A percentile compares a stretch with the other conserved stretches of the same genome.
Conservation (phyloP, 2,113 vertebrate genomes). For the Planiliza haematocheilus region DNA sequence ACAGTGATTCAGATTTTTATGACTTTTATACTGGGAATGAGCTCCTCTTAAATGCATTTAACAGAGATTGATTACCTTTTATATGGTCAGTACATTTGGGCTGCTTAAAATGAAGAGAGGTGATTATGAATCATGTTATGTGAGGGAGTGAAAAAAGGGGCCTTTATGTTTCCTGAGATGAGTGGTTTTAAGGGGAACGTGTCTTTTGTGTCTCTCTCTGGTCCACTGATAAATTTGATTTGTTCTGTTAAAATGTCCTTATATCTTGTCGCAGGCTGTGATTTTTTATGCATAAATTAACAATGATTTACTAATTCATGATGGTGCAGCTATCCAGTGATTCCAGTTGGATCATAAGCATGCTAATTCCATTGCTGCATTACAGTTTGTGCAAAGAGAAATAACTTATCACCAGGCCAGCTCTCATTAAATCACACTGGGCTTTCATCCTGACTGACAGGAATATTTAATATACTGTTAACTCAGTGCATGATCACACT, state of each 20-base stretch:
- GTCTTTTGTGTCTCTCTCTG: no score
- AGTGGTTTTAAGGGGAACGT: not conserved
- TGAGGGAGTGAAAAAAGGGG: constrained; percentile 23
- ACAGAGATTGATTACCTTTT: constrained; percentile 20
- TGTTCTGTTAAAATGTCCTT: constrained; percentile 15
- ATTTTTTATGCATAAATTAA: constrained; percentile 44
- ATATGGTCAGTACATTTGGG: constrained; percentile 7
- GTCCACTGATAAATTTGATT: no score
- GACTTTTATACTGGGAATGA: constrained; percentile 9
- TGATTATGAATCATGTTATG: constrained; percentile 20
- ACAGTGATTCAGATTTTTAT: not conserved
- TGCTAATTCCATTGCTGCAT: not conserved
- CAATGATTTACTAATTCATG: constrained; percentile 19
- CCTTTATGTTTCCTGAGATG: not conserved
- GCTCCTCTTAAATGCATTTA: no score
- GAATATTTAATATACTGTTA: not conserved
- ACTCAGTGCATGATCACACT: no score
- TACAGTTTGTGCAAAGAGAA: not conserved
- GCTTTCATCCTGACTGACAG: constrained; percentile 1
- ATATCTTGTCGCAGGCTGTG: constrained; percentile 13
- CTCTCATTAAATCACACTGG: not conserved
- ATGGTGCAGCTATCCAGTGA: constrained; percentile 4
- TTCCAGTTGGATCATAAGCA: not conserved
- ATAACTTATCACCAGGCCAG: not conserved
- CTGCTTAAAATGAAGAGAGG: constrained; percentile 19